Base-by-base conservation (phyloP, 2,113 vertebrate species). In the Vicugna pacos region DNA sequence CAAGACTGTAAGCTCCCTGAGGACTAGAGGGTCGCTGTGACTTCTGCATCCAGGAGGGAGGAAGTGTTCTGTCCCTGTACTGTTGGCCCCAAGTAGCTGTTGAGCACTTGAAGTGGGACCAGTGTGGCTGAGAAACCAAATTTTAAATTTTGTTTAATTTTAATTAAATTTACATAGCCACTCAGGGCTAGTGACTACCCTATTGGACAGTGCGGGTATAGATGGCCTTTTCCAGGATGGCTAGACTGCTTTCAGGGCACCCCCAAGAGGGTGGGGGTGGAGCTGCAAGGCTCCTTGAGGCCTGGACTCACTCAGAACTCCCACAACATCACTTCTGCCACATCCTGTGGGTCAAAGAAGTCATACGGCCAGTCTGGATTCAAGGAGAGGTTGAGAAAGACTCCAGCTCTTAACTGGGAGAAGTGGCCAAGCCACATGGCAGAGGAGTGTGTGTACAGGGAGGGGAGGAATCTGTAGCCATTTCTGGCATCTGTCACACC, bases 31-130 rank as follows among this genome's bases (percentile, higher is more conserved):
- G 28, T 26, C 3, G 5, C 70, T 35, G 14, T 28, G 52, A 70
- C 54, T 62, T 52, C 65, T 54, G 54, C n/a, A 24, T 46, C 79
- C 58, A 82, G 5, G 30, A 54, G 54, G 76, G 48, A 48, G 19
- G 60, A 1, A 11, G 13, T 12, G 75, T 4, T 26, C 22, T 6
- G 4, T 73, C 0, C 15, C 50, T 22, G 1, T 0, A 0, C 81
- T 38, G 0, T 15, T 16, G 28, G 62, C 50, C 42, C 94, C 16
- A 0, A 0, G 0, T 24, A n/a, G 30, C 28, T 24, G 0, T 0
- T 5, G 24, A 42, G 67, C 42, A 0, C 56, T 65, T 17, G 22
- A 60, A 28, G n/a, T 50, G 84, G 42, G 24, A n/a, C 42, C 22
- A 6, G 8, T 28, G 10, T 70, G 54, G 54, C 13, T 5, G 5